Conservation (phyloP, 2,888 invertebrate species). For the Chymomyza fuscimana region DNA sequence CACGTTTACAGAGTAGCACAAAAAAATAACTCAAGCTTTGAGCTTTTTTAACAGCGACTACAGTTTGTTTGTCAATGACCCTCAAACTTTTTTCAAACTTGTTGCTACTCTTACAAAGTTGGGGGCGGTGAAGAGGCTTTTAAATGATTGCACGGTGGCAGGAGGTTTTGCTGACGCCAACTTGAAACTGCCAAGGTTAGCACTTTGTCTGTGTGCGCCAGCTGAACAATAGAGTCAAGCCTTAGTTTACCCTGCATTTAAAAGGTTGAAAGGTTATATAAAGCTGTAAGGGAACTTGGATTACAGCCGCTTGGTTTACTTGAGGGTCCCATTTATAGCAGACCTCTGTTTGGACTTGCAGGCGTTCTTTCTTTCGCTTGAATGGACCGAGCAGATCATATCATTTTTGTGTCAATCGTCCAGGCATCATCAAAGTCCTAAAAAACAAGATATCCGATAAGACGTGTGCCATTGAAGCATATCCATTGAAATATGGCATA, state of each 20-base stretch:
- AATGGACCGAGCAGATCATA: too few species aligned
- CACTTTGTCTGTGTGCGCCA: conserved; percentile 14
- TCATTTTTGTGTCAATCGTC: too few species aligned
- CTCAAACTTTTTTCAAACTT: conserved; percentile 46
- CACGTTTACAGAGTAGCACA: neutral
- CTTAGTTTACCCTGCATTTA: neutral
- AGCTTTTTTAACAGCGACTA: conserved; percentile 27
- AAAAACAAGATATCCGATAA: too few species aligned
- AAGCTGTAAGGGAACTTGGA: neutral
- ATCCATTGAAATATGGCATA: too few species aligned
- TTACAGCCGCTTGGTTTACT: too few species aligned
- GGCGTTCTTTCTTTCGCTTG: too few species aligned
- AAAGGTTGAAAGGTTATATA: neutral
- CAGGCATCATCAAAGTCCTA: too few species aligned
- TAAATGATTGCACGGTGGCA: too few species aligned
- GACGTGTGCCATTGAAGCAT: too few species aligned
- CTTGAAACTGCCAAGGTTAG: conserved; percentile 43
- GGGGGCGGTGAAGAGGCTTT: conserved; percentile 1
- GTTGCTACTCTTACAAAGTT: conserved; percentile 44
- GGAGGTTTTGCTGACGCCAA: conserved; percentile 27
- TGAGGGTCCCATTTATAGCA: too few species aligned
- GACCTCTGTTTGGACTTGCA: too few species aligned
- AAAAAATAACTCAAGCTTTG: neutral
- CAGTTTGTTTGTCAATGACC: conserved; percentile 38
- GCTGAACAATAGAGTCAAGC: neutral